Base-by-base conservation (phyloP, 1,140 invertebrate species). In the Drosophila sechellia region DNA sequence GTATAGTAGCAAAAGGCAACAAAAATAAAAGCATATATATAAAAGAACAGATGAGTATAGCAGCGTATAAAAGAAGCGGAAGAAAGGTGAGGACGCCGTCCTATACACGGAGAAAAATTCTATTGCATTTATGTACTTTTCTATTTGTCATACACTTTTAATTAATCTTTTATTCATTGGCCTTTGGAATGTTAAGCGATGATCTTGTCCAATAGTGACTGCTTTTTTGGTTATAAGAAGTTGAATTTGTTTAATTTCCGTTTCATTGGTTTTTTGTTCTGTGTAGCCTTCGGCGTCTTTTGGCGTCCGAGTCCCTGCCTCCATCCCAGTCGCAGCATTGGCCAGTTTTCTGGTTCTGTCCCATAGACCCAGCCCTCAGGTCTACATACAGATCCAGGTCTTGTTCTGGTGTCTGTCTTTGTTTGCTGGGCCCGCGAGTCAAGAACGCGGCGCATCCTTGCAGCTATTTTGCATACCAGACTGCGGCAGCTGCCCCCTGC, bases 391-490 rank as follows among this genome's bases (percentile, higher is more conserved):
- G 60, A 46, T 64, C 57, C 40, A 37, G 56, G 61, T 61, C 61
- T 64, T 64, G 61, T 64, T 64, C 49, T 52, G 27, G 27, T 53
- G 48, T 17, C 58, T 49, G 63, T 63, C 64, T 50, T 66, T 63
- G 63, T 66, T 66, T 46, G 56, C 40, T 60, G 61, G 39, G 50
- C 43, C 17, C 39, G 59, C 55, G 17, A 81, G 68, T 76, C 60
- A 71, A 69, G 52, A 76, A 59, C 48, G 50, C 56, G 60, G 72
- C 81, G 77, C 76, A 84, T 89, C 84, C 84, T 89, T 89, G 79
- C 85, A 80, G 84, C 84, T 89, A 84, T 87, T 89, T 89, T 89
- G 84, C 84, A 89, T 89, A 89, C 84, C 84, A 89, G 77, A 89
- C 79, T 56, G 64, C 31, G 50, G 65, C 37, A 50, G 50, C 49